These are phyloP conservation scores for Apodemus speciosus DNA, from an alignment of 2,113 vertebrate genomes.

Conservation along the genomic window DNA sequence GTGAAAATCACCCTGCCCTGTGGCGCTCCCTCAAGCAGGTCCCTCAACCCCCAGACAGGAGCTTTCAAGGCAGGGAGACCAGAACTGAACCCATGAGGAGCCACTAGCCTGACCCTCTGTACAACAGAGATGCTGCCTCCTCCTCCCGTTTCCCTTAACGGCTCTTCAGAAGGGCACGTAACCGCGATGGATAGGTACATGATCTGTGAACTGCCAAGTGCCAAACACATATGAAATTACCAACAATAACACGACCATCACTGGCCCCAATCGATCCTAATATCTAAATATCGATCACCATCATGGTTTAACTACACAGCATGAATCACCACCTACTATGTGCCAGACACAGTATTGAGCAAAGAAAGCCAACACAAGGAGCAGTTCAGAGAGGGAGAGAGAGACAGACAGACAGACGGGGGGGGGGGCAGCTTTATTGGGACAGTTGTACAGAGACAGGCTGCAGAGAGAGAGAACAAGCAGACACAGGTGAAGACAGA, in stretches of 20 bases:
- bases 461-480: no score
- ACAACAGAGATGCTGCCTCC: not conserved
- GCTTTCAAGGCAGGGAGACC: not conserved
- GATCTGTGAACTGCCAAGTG: not conserved
- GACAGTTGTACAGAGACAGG: no score
- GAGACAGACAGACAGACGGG: no score
- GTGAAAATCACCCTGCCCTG: not conserved
- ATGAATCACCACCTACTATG: not conserved
- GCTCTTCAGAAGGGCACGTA: not conserved
- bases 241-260: not conserved
- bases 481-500: no score
- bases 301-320: not conserved
- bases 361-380: no score
- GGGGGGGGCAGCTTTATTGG: no score
- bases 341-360: not conserved
- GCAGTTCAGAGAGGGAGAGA: no score
- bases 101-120: not conserved
- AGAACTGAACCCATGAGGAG: not conserved
- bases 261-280: not conserved
- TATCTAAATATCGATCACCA: not conserved
- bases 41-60: not conserved
- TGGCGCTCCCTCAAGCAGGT: not conserved
- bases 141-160: not conserved
- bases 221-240: not conserved
- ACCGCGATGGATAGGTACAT: not conserved